These are phyloP conservation scores for Luidia sarsii DNA, from an alignment of 53 echinoderm and acorn worm species.

Conservation along the genomic window DNA sequence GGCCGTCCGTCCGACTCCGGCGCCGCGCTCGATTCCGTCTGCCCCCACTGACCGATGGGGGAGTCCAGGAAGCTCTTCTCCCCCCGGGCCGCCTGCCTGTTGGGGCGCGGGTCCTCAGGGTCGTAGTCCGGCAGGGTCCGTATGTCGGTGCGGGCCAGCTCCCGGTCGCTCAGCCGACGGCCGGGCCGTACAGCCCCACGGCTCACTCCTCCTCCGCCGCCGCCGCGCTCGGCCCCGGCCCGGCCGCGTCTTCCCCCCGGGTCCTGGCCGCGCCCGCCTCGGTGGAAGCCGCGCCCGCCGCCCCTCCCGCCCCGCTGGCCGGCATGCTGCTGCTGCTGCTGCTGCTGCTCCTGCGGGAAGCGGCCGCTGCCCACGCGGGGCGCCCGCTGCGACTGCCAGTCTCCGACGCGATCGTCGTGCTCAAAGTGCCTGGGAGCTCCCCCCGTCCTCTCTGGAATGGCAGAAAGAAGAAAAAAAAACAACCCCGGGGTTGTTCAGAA, in stretches of 20 bases:
- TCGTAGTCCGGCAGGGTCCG: neutral
- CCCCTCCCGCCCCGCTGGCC: slow-evolving; percentile 36
- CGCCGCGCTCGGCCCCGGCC: slow-evolving; percentile 33
- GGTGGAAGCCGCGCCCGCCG: slow-evolving; percentile 47
- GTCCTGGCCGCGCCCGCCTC: slow-evolving; percentile 53
- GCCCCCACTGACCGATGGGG: slow-evolving; percentile 37
- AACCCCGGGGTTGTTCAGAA: too few relatives aligned
- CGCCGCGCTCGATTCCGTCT: neutral
- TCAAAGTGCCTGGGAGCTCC: slow-evolving; percentile 16
- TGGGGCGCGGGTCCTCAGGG: neutral
- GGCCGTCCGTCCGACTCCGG: neutral
- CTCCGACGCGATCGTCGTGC: slow-evolving; percentile 27
- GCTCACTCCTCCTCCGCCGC: slow-evolving; percentile 10
- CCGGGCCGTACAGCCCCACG: slow-evolving; percentile 20
- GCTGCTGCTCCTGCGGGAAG: neutral
- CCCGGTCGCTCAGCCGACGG: slow-evolving; percentile 15
- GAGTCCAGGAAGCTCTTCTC: slow-evolving; percentile 29
- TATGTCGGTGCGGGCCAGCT: slow-evolving; percentile 12
- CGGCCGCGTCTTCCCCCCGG: slow-evolving; percentile 54
- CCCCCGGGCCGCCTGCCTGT: neutral
- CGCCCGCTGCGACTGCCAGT: neutral
- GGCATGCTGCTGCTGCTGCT: too few relatives aligned
- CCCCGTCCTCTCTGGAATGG: neutral
- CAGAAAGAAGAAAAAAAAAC: neutral
- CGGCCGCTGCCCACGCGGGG: slow-evolving; percentile 33